Evolutionary conservation across 2,113 vertebrate species (phyloP).

Genomic region (Acrocephalus kingi): DNA sequence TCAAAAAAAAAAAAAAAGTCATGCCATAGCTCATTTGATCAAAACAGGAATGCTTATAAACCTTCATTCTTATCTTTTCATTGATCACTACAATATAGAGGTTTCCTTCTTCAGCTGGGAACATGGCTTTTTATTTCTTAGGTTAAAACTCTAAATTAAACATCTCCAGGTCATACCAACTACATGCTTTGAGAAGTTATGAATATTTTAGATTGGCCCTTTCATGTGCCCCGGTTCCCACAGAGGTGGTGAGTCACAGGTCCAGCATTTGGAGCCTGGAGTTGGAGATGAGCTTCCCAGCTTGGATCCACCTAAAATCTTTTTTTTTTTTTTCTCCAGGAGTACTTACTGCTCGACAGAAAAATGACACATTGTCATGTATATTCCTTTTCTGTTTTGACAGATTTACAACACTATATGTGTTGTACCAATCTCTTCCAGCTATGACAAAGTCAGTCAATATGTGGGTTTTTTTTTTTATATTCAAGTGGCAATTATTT

Average conservation of each 20-base stretch:
- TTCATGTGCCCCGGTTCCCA: neutral
- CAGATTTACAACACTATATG: neutral
- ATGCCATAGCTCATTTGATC: neutral
- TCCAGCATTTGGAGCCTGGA: neutral
- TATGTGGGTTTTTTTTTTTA: neutral
- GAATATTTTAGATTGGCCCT: neutral
- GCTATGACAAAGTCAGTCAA: neutral
- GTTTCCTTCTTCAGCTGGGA: neutral
- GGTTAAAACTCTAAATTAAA: neutral
- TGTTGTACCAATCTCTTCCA: neutral
- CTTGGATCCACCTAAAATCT: neutral
- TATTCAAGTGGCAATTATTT: neutral
- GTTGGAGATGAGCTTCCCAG: neutral
- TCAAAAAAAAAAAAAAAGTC: conserved; percentile 1
- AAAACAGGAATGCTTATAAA: conserved; percentile 14
- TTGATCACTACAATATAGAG: neutral
- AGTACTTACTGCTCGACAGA: neutral
- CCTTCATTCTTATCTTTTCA: conserved; percentile 23
- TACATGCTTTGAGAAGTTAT: neutral
- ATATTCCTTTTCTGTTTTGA: neutral
- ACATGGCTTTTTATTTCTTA: neutral
- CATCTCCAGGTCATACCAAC: neutral
- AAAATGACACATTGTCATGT: neutral
- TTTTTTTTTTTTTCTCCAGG: neutral
- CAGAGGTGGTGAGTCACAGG: neutral